A percentile compares a stretch with the other conserved stretches of the same genome.
These are phyloP conservation scores for Rambutsinella grinnellia DNA, from an alignment of 2,888 invertebrate genomes.

Conservation along the genomic window DNA sequence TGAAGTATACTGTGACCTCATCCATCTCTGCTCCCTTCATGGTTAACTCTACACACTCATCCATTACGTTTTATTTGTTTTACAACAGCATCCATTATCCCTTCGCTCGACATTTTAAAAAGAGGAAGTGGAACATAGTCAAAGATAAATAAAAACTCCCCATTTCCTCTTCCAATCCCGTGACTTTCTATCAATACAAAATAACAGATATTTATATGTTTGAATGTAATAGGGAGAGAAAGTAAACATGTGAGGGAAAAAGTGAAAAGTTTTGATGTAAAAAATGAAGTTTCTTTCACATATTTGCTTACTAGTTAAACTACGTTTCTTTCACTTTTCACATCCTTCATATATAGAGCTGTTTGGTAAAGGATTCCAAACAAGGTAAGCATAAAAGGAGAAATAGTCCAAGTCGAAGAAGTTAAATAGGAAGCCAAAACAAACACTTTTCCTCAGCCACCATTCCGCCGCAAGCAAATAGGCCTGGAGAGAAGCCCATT, in stretches of 20 bases:
- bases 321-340: not conserved
- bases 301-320: not conserved
- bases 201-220: not conserved
- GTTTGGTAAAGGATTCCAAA: not conserved
- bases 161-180: not conserved
- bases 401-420: not conserved
- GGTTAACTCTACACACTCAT: not conserved
- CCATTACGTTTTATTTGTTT: not conserved
- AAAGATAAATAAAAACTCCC: not conserved
- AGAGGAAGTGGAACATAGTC: not conserved
- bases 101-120: not conserved
- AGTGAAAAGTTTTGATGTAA: not conserved
- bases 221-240: not conserved
- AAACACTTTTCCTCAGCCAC: not conserved
- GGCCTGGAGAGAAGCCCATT: not conserved
- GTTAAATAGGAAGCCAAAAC: constrained; percentile 19
- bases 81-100: not conserved
- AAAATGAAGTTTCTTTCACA: not conserved
- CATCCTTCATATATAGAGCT: no score
- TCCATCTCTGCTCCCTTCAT: not conserved
- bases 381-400: not conserved
- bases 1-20: not conserved
- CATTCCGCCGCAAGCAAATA: constrained; percentile 14
- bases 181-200: not conserved
- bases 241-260: not conserved